Evolutionary conservation across 1,140 invertebrate species (phyloP).

Genomic region (Dysdera silvatica): DNA sequence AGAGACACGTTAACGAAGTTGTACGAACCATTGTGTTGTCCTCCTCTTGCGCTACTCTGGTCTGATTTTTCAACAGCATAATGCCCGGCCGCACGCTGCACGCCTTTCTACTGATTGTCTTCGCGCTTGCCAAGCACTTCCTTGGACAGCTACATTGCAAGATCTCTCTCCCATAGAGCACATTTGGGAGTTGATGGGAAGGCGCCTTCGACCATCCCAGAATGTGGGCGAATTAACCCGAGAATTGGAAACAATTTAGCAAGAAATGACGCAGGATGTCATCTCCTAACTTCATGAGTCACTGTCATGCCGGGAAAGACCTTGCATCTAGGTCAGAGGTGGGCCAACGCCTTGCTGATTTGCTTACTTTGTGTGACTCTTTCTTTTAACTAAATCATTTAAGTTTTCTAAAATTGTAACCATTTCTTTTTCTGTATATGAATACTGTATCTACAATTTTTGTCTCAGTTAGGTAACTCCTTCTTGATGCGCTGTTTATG

Average conservation of each 20-base stretch:
- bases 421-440: neutral
- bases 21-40: neutral
- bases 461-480: neutral
- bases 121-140: neutral
- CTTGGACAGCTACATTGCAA: neutral
- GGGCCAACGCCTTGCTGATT: neutral
- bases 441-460: neutral
- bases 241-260: neutral
- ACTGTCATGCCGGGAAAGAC: neutral
- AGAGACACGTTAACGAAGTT: neutral
- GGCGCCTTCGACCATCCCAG: neutral
- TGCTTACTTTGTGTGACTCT: neutral
- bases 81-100: neutral
- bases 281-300: neutral
- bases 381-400: neutral
- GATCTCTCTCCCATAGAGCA: neutral
- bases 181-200: neutral
- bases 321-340: neutral
- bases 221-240: neutral
- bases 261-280: neutral
- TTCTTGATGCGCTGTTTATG: neutral
- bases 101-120: neutral
- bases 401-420: neutral
- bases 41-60: neutral
- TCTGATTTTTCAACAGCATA: neutral